Evolutionary conservation across 1,140 invertebrate genomes (phyloP).

Genomic region (Zaprionus nigranus): DNA sequence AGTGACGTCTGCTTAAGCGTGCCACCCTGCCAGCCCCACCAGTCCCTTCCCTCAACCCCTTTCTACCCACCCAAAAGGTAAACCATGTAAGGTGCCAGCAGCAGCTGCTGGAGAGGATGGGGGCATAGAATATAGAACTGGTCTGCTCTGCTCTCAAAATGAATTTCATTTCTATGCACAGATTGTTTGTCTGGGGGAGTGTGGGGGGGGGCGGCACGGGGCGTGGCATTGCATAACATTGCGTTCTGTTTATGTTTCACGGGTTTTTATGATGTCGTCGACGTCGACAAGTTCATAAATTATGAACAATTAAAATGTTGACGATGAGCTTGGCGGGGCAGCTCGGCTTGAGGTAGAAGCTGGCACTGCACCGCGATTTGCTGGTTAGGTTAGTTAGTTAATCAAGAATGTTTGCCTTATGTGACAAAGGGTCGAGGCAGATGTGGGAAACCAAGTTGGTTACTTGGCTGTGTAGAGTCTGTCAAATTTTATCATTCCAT

Average conservation of each 20-base stretch:
- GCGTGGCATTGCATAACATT: constrained; percentile 44
- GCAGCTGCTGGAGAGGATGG: constrained; percentile 15
- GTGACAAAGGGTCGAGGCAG: constrained; percentile 23
- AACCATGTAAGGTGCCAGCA: constrained; percentile 25
- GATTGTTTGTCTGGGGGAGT: constrained; percentile 38
- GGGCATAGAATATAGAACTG: neutral
- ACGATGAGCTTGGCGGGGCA: constrained; percentile 9
- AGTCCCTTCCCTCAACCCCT: neutral
- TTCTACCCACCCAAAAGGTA: constrained; percentile 23
- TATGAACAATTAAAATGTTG: constrained; percentile 49
- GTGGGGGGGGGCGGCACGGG: neutral
- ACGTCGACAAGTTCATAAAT: constrained; percentile 49
- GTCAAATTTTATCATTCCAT: neutral
- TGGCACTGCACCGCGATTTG: no score
- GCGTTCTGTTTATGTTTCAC: constrained; percentile 49
- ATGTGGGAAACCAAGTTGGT: neutral
- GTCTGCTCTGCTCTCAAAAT: constrained; percentile 30
- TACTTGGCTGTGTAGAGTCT: neutral
- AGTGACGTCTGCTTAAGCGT: constrained; percentile 42
- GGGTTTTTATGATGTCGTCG: constrained; percentile 41
- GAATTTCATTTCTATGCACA: constrained; percentile 51
- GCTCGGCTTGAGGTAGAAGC: neutral
- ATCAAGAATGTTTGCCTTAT: constrained; percentile 47
- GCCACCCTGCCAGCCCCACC: neutral
- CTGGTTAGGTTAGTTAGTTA: neutral